phyloP scores from a whole-genome alignment of 2,113 vertebrate genomes.

The Gopherus evgoodei region DNA sequence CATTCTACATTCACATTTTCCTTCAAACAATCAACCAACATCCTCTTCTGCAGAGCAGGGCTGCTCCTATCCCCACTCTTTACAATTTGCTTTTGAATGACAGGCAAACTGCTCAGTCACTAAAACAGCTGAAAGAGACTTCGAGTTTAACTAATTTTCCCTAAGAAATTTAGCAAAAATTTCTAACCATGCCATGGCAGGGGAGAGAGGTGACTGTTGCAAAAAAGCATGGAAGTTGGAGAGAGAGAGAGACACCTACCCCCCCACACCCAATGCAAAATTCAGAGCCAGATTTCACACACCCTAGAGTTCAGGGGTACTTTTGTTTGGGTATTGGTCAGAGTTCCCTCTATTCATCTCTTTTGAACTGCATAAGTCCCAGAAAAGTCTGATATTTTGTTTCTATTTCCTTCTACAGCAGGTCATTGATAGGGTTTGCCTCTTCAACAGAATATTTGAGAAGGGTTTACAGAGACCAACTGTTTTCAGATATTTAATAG shows the following conservation, averaged over 20 bases:
- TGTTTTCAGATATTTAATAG: not conserved
- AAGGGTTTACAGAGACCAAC: not conserved
- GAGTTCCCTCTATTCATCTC: not conserved
- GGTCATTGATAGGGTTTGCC: not conserved
- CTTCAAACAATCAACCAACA: not conserved
- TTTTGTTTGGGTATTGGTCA: not conserved
- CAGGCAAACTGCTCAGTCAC: not conserved
- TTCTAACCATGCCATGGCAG: fast-evolving
- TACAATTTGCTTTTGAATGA: not conserved
- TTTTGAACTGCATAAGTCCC: not conserved
- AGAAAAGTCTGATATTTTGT: not conserved
- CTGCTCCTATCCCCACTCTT: not conserved
- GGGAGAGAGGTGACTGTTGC: not conserved
- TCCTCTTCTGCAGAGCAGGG: not conserved
- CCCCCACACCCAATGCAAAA: not conserved
- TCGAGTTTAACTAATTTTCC: not conserved
- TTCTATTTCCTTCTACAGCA: not conserved
- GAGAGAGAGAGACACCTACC: not conserved
- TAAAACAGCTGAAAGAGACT: not conserved
- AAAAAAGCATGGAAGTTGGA: not conserved
- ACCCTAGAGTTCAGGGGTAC: not conserved
- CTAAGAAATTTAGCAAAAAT: not conserved
- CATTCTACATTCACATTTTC: not conserved
- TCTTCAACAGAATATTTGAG: not conserved
- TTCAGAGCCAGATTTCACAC: not conserved